Evolutionary conservation across 2,113 vertebrate genomes (phyloP), one percentile per base, ranked within the genome.

Genomic region (Rhinichthys klamathensis): DNA sequence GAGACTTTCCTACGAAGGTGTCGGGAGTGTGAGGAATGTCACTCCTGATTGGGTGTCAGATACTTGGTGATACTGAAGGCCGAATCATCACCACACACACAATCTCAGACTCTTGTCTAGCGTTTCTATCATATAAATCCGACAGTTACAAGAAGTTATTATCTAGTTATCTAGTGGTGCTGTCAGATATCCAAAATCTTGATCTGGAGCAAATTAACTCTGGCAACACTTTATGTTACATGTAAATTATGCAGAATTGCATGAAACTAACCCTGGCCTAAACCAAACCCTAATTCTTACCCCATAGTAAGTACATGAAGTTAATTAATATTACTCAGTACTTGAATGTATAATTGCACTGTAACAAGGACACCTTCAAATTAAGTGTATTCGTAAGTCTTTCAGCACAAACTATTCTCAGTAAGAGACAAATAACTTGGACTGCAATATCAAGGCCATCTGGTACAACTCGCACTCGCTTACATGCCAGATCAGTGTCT

Each of bases 1-100:
- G 89, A 78, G 61, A 91, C 51, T 92, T 92, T 91, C 82, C 80
- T 75, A 88, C 41, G 7, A 58, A 41, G n/a, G 80, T 91, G 93
- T 35, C 86, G 85, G 69, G 87, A 86, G 87, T 25, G 41, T 87
- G 87, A 77, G 88, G 93, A 92, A 92, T 92, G 46, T 91, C 30
- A 44, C 65, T 60, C 63, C 65, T 51, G 49, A 30, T 10, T 61
- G 35, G 1, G 46, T 61, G 51, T 73, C 79, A 60, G 30, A 21
- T 83, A 72, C 65, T 13, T 32, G 10, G 8, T 88, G 73, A 85
- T 30, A 51, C 15, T 23, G 13, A 21, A 18, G 60, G 56, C 63
- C 35, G 30, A 46, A 30, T 12, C 10, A 38, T 79, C 65, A 84
- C 3, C 13, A 27, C 12, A 25, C 51, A 16, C 86, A 44, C 69